Conservation (phyloP, 2,797 vertebrate species). For the Phaenicophaeus curvirostris region DNA sequence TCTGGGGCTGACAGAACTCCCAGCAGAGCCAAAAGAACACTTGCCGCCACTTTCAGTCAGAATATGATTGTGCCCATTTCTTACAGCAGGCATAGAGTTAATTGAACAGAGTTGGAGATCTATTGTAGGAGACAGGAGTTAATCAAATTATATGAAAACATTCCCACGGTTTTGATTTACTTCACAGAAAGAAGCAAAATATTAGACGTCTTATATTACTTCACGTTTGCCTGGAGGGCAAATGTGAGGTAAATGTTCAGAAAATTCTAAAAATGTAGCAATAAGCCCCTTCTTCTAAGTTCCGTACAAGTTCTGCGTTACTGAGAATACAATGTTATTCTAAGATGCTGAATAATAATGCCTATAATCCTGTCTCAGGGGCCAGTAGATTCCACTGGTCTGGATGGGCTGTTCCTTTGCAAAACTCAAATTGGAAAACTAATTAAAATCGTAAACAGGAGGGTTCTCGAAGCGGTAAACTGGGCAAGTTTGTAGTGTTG, state of each 20-base stretch:
- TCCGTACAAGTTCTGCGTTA: slow-evolving; percentile 47
- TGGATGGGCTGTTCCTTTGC: slow-evolving; percentile 5
- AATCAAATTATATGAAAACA: slow-evolving; percentile 76
- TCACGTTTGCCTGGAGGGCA: slow-evolving; percentile 67
- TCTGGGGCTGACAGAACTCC: not conserved
- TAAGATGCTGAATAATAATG: slow-evolving; percentile 18
- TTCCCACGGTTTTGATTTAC: slow-evolving; percentile 81
- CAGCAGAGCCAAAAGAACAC: slow-evolving; percentile 12
- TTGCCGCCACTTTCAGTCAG: slow-evolving; percentile 7
- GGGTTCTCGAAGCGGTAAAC: rapidly evolving
- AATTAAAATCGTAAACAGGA: not conserved
- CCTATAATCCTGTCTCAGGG: slow-evolving; percentile 14
- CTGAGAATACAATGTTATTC: slow-evolving; percentile 36
- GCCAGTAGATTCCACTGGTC: slow-evolving; percentile 12
- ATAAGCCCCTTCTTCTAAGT: slow-evolving; percentile 54
- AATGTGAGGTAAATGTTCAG: slow-evolving; percentile 68
- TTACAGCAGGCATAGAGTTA: slow-evolving; percentile 69
- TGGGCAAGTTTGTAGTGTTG: slow-evolving; percentile 66
- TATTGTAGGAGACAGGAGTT: slow-evolving; percentile 73
- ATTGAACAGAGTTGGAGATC: slow-evolving; percentile 54
- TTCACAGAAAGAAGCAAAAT: slow-evolving; percentile 77
- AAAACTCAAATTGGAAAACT: not conserved
- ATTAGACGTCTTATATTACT: slow-evolving; percentile 76
- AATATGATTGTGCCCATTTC: not conserved
- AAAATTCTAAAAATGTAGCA: slow-evolving; percentile 68